Base-by-base conservation (phyloP, 2,888 invertebrate genomes). In the Brachyptera risi region DNA sequence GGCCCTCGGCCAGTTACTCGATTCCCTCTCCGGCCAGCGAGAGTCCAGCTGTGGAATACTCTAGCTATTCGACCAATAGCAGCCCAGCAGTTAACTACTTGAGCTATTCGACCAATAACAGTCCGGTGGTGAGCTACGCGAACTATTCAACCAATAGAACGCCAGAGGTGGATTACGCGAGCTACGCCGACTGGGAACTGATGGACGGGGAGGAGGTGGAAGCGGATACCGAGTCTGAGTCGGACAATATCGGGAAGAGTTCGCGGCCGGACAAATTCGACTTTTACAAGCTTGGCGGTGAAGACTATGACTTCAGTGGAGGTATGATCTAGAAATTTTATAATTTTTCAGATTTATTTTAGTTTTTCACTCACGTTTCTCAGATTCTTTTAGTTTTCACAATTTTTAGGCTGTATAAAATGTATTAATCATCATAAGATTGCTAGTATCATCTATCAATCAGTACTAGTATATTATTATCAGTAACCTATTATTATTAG, bases 101-200 rank as follows among this genome's bases (percentile, higher is more conserved):
- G 13, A 24, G 24, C 26, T 19, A 21, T 23, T 3, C 13, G 13
- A 37, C 31, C 31, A 31, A 7, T 11, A 31, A 31, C 26, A n/a
- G n/a, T n/a, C n/a, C n/a, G n/a, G n/a, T n/a, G n/a, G n/a, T n/a
- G n/a, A n/a, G n/a, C 60, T 17, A 37, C 37, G n/a, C 19, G 13
- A 24, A 17, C 26, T 19, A 21, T 23, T 3, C 13, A 7, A 37
- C 31, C 31, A 31, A 7, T 11, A 31, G 11, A 27, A 27, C 50
- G 23, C 67, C 67, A 27, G 65, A 66, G 3, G 63, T 70, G 9
- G 71, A 71, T 61, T 71, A 70, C 60, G 59, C 67, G 40, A 69
- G 65, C 42, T 75, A 73, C 65, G 72, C 75, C 60, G 67, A 67
- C 59, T 67, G 67, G 67, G 67, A 67, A 40, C 57, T 67, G 17